phyloP scores from a whole-genome alignment of 2,797 vertebrate species.

The Botia kubotai region DNA sequence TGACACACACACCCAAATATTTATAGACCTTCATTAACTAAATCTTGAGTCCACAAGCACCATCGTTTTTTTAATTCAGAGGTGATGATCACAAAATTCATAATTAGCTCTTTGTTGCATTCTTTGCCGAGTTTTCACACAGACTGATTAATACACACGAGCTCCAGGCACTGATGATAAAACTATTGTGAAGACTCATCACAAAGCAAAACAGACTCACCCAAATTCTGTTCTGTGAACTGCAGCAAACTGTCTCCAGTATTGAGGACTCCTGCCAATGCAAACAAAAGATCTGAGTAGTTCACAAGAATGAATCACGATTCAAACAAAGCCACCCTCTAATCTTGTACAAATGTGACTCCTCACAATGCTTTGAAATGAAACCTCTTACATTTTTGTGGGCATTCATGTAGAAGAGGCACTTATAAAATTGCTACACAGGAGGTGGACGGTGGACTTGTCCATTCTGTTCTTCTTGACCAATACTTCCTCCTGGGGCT shows the following conservation, averaged over 20 bases:
- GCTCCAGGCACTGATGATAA: not conserved
- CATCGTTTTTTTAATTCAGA: not conserved
- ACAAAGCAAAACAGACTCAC: conserved; percentile 61
- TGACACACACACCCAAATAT: not conserved
- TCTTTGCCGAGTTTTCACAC: not conserved
- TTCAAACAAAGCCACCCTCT: not conserved
- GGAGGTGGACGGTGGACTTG: conserved; percentile 56
- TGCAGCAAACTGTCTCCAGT: conserved; percentile 69
- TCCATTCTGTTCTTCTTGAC: conserved; percentile 51
- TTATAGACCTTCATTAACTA: not conserved
- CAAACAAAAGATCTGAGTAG: conserved; percentile 34
- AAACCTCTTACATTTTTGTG: conserved; percentile 72
- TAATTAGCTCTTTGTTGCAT: not conserved
- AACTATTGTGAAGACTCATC: not conserved
- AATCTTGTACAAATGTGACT: not conserved
- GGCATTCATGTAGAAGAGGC: conserved; percentile 67
- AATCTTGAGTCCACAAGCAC: not conserved
- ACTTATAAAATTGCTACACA: conserved; percentile 67
- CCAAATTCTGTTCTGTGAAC: conserved; percentile 76
- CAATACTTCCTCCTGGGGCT: conserved; percentile 42
- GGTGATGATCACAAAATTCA: not conserved
- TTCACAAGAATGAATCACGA: not conserved
- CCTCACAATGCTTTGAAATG: not conserved
- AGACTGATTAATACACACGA: not conserved
- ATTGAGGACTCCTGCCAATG: conserved; percentile 69